phyloP scores from a whole-genome alignment of 2,888 invertebrate genomes.

The Hyposoter didymator region DNA sequence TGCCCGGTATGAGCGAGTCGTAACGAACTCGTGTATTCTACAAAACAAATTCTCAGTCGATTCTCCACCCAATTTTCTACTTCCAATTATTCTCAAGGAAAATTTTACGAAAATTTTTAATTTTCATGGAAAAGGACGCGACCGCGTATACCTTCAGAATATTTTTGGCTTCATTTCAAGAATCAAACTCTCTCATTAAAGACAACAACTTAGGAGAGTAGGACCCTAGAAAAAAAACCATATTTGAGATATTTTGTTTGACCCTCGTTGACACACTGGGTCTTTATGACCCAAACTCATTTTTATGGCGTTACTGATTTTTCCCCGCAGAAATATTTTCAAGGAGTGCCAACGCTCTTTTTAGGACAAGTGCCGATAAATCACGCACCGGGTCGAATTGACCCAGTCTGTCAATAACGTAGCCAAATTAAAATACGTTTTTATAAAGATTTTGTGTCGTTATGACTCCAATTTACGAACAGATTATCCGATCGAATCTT shows the following conservation, averaged over 20 bases:
- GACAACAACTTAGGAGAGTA: background rate
- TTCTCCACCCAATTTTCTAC: background rate
- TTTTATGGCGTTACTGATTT: background rate
- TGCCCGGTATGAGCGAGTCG: slow-evolving; percentile 31
- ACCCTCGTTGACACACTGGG: background rate
- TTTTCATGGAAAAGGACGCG: background rate
- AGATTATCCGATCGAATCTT: background rate
- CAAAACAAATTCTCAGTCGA: background rate
- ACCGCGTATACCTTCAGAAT: background rate
- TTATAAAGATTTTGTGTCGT: too few species aligned
- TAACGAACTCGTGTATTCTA: slow-evolving; percentile 25
- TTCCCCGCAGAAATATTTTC: too few species aligned
- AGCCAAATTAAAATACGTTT: too few species aligned
- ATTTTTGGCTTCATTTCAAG: background rate
- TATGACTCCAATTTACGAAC: background rate
- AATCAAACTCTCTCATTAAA: background rate
- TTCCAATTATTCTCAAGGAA: background rate
- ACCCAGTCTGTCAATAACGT: too few species aligned
- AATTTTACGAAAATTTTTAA: slow-evolving; percentile 22
- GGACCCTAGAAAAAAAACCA: background rate
- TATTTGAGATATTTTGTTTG: background rate
- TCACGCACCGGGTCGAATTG: too few species aligned
- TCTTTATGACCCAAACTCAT: background rate
- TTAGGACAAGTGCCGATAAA: too few species aligned
- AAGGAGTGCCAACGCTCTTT: too few species aligned